Evolutionary conservation across 2,888 invertebrate species (phyloP).

Genomic region (Clistopyga incitator): DNA sequence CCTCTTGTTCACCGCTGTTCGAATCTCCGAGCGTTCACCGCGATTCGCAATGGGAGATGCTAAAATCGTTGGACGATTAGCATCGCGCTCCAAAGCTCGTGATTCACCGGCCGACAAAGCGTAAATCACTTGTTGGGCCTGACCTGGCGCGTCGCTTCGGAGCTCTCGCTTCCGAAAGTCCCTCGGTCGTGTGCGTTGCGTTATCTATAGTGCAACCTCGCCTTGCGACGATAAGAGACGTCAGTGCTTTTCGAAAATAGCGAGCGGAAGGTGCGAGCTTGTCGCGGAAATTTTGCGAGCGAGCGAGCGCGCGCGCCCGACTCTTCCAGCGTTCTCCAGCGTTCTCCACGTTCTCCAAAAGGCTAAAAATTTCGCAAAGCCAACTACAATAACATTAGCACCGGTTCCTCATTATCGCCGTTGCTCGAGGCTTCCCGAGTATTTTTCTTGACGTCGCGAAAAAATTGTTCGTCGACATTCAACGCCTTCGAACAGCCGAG

Average conservation of each 20-base stretch:
- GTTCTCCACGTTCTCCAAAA: background rate
- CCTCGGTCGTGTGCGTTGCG: background rate
- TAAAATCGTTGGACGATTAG: conserved; percentile 15
- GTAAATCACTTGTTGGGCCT: background rate
- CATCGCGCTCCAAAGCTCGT: conserved; percentile 3
- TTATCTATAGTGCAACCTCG: conserved; percentile 38
- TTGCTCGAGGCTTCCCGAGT: background rate
- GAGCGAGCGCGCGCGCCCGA: background rate
- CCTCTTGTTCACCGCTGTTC: too few species aligned
- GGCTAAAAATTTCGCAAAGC: background rate
- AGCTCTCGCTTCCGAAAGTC: conserved; percentile 4
- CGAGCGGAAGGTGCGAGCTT: conserved; percentile 9
- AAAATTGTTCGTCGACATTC: background rate
- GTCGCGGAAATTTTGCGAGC: background rate
- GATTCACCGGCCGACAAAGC: background rate
- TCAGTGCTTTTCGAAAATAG: conserved; percentile 40
- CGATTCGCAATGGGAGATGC: background rate
- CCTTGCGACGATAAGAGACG: conserved; percentile 52
- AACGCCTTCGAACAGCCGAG: conserved; percentile 57
- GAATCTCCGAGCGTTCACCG: background rate
- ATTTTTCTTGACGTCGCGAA: background rate
- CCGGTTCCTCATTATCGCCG: background rate
- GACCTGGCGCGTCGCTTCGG: conserved; percentile 18
- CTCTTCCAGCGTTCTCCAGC: too few species aligned
- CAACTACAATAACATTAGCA: background rate